Evolutionary conservation across 2,888 invertebrate species (phyloP), one percentile per base, ranked within the genome.

Genomic region (Pteria penguin): DNA sequence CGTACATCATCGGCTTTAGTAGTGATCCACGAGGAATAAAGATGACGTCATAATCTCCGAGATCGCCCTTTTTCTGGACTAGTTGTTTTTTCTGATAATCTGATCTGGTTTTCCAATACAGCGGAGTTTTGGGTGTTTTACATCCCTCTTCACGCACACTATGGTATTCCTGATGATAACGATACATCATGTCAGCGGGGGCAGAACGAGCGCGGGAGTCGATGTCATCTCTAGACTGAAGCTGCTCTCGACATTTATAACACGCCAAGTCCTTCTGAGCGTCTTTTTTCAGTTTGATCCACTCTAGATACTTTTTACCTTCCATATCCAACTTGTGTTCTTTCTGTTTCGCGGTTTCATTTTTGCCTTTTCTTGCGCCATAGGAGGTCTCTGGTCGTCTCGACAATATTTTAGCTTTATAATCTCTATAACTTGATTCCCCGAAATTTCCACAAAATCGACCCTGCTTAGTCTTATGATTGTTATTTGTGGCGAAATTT

Each of bases 71-170:
- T 36, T 54, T n/a, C 0, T 29, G n/a, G 18, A 66, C 52, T 11
- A 57, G 33, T 31, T 62, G 76, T 31, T 58, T 61, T 18, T 63
- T 65, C 18, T 72, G 72, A 31, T 72, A 68, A 14, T 60, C 36
- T 11, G 76, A 57, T 33, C 72, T 71, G 27, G 72, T 72, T 68
- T 45, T 72, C 76, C 76, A 76, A 55, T 72, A 76, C 0, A 72
- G 18, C 11, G 76, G 72, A 26, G 57, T 67, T 8, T 5, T 22
- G 0, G 4, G 22, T 61, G 27, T 73, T 2, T 24, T 26, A n/a
- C 54, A 65, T 22, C 4, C 31, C 14, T 32, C 54, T 26, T 36
- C 55, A 1, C 2, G n/a, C 22, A 14, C 29, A n/a, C 31, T 33
- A 11, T 24, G n/a, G 24, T 36, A 18, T 14, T 63, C 8, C 5